Evolutionary conservation across 2,797 vertebrate genomes (phyloP).

Genomic region (Dromococcyx pavoninus): DNA sequence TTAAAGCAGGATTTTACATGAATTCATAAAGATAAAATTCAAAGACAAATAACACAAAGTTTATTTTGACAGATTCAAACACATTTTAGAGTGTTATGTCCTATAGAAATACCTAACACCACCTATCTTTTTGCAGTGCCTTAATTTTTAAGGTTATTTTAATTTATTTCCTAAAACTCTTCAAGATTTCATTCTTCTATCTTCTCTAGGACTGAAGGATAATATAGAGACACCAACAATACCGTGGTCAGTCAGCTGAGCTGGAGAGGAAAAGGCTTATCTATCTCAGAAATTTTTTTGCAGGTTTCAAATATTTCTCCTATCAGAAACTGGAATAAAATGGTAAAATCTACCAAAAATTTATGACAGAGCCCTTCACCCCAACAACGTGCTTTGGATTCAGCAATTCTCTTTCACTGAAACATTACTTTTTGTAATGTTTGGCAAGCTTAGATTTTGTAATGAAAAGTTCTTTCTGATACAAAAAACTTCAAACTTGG

Average conservation of each 20-base stretch:
- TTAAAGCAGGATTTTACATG: background rate
- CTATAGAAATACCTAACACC: background rate
- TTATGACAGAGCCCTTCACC: background rate
- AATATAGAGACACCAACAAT: background rate
- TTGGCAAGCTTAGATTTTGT: background rate
- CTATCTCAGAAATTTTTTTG: background rate
- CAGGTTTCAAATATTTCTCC: background rate
- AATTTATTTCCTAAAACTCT: rapidly evolving
- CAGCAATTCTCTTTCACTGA: background rate
- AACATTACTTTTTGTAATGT: rapidly evolving
- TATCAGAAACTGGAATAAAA: background rate
- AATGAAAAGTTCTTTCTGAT: background rate
- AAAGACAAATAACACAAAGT: too few species aligned
- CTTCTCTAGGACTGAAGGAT: background rate
- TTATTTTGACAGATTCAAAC: background rate
- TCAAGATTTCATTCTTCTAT: background rate
- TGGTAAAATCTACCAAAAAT: background rate
- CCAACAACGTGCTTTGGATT: background rate
- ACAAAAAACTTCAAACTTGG: background rate
- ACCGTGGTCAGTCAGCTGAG: background rate
- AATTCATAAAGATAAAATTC: background rate
- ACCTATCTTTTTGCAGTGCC: background rate
- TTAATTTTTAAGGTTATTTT: background rate
- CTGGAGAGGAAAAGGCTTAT: background rate
- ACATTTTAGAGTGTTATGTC: background rate